phyloP scores from a whole-genome alignment of 2,113 vertebrate species.

The Aythya baeri region DNA sequence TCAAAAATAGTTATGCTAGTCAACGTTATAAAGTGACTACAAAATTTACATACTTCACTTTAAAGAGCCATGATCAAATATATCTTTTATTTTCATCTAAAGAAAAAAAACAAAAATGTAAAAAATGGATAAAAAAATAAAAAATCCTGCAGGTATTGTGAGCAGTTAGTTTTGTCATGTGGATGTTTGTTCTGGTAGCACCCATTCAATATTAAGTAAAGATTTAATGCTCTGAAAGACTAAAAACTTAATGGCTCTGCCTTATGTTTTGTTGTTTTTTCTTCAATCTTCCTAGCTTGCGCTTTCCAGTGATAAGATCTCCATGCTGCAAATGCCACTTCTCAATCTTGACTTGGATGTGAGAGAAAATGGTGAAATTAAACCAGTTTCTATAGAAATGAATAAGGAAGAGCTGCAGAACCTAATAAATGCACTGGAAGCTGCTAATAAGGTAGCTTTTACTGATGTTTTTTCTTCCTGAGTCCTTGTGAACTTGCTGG shows the following conservation, averaged over 20 bases:
- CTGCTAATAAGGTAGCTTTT: slow-evolving; percentile 90
- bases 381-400: slow-evolving; percentile 88
- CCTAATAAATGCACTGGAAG: slow-evolving; percentile 89
- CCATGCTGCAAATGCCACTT: slow-evolving; percentile 90
- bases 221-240: not conserved
- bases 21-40: not conserved
- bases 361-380: slow-evolving; percentile 82
- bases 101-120: not conserved
- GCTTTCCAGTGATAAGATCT: slow-evolving; percentile 95
- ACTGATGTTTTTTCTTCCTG: not conserved
- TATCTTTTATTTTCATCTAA: not conserved
- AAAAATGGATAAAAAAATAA: not conserved
- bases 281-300: slow-evolving; percentile 80
- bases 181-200: not conserved
- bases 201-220: not conserved
- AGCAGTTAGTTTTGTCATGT: not conserved
- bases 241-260: not conserved
- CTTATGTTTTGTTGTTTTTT: not conserved
- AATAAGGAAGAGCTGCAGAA: slow-evolving; percentile 89
- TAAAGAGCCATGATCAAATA: not conserved
- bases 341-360: slow-evolving; percentile 90
- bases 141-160: not conserved
- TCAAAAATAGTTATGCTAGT: not conserved
- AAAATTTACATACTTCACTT: not conserved
- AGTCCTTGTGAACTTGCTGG: not conserved